Base-by-base conservation (phyloP, 1,140 invertebrate species). In the Aricia agestis region DNA sequence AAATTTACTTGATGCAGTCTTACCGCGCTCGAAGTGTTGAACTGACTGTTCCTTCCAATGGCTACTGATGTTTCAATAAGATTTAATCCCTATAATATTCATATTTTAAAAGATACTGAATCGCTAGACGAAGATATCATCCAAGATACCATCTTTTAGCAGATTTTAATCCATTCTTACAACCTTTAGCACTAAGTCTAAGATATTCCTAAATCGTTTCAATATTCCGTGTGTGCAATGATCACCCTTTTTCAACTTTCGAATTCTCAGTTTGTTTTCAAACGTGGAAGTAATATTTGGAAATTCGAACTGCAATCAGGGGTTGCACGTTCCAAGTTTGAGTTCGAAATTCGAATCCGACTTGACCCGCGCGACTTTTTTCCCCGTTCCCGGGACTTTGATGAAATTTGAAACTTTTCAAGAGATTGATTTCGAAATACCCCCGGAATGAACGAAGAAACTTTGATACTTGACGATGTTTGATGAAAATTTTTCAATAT, bases 281-380 rank as follows among this genome's bases (percentile, higher is more conserved):
- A 71, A 75, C 73, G 69, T 63, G 69, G 68, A 72, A 72, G 74
- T 71, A 77, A 72, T 76, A 74, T 82, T 85, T 82, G 74, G 76
- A 88, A 86, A 85, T 83, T 86, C 82, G 74, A 76, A 80, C 74
- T 86, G 84, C 86, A 88, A 88, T 88, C 84, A 85, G 78, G 82
- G 75, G 78, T 76, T 74, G 59, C 73, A 72, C 71, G 73, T 73
- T 73, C 71, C 69, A 77, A 77, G 76, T 75, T 77, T 77, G 66
- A 73, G 72, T 76, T 78, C 73, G 77, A 85, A 73, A 70, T 77
- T 78, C 73, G 77, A 86, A 79, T 81, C 73, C 74, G 85, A 85
- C 81, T 85, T 82, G 82, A 84, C 80, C 81, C 78, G 75, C 69
- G 69, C 69, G 74, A 76, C 72, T 80, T 79, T 77, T 81, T 83